A percentile compares a stretch with the other conserved stretches of the same genome.
Evolutionary conservation across 2,113 vertebrate genomes (phyloP).

Genomic region (Sakesphorus luctuosus): DNA sequence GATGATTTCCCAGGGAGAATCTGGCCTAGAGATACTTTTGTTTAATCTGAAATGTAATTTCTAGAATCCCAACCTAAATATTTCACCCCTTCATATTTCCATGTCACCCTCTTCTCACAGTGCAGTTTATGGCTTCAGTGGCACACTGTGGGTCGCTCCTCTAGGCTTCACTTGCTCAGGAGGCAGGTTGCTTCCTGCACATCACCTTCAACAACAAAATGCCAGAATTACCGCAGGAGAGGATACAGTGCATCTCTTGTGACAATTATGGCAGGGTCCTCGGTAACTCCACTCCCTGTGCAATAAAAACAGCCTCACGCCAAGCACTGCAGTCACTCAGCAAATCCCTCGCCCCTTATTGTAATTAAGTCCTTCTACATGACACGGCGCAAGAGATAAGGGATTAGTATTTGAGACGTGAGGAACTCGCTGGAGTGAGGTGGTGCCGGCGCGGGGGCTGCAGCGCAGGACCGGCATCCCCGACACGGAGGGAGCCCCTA

Average conservation of each 20-base stretch:
- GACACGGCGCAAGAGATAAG: neutral
- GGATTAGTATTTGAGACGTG: neutral
- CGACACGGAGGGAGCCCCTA: neutral
- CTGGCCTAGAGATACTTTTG: neutral
- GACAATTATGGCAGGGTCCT: neutral
- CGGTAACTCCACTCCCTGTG: rapidly evolving
- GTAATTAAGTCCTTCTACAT: slow-evolving; percentile 33
- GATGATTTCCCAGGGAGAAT: neutral
- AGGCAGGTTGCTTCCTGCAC: neutral
- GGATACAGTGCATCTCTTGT: rapidly evolving
- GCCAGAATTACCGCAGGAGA: rapidly evolving
- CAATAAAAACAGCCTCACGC: rapidly evolving
- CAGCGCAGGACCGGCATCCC: neutral
- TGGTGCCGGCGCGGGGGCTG: rapidly evolving
- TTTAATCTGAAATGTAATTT: neutral
- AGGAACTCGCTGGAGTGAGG: neutral
- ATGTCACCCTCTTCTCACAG: neutral
- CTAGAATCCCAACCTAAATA: neutral
- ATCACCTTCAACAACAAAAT: neutral
- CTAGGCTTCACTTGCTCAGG: neutral
- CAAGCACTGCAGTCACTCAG: neutral
- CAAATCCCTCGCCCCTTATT: neutral
- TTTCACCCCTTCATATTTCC: neutral
- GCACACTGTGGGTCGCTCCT: rapidly evolving
- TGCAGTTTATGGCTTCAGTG: rapidly evolving